phyloP scores from a whole-genome alignment of 2,888 invertebrate species.

The Chalcis sispes region DNA sequence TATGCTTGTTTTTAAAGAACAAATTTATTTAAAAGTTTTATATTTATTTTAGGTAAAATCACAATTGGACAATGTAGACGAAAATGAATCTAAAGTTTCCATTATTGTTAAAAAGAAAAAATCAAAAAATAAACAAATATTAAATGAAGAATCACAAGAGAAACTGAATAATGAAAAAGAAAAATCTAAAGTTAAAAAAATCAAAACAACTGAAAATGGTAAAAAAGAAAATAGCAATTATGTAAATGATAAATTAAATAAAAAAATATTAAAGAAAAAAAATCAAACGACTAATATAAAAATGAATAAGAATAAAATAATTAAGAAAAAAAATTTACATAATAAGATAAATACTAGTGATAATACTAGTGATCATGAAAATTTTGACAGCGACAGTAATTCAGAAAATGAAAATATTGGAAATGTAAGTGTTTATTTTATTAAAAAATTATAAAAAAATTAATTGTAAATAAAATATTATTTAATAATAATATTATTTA shows the following conservation, averaged over 20 bases:
- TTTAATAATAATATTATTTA: background rate
- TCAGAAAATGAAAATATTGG: background rate
- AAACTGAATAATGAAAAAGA: background rate
- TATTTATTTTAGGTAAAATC: too few species aligned
- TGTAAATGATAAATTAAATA: background rate
- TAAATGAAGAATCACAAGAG: conserved; percentile 34
- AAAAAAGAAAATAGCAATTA: conserved; percentile 37
- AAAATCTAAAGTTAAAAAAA: conserved; percentile 1
- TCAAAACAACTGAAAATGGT: background rate
- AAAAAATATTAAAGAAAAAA: conserved; percentile 12
- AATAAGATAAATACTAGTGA: conserved; percentile 9
- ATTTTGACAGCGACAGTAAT: conserved; percentile 64
- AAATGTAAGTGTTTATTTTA: too few species aligned
- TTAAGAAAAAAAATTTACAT: conserved; percentile 21
- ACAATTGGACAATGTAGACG: too few species aligned
- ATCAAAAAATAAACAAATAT: background rate
- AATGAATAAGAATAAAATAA: conserved; percentile 4
- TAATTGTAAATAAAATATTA: background rate
- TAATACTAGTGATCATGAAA: conserved; percentile 64
- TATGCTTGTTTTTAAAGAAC: too few species aligned
- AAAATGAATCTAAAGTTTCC: conserved; percentile 45
- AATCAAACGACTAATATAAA: background rate
- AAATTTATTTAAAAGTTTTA: too few species aligned
- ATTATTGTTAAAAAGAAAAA: conserved; percentile 32
- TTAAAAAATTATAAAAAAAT: conserved; percentile 9